Evolutionary conservation across 2,797 vertebrate species (phyloP), one percentile per base, ranked within the genome.

Genomic region (Acanthornis magna): DNA sequence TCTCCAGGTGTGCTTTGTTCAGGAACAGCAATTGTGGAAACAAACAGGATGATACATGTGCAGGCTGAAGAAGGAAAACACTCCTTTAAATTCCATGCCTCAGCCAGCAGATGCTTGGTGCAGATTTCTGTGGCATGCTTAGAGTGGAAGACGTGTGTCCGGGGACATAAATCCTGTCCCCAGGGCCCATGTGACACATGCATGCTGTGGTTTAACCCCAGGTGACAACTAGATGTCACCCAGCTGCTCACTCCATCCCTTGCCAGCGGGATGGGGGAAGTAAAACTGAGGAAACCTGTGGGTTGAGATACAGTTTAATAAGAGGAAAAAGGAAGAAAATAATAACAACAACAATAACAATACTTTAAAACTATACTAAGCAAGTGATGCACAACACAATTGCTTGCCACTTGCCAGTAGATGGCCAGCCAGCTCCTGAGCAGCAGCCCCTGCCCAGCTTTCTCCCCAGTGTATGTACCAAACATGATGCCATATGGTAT

Each of bases 351-450:
- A 45, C 10, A 58, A 18, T 36, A 17, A 18, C 20, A n/a, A 34
- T 38, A 38, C 38, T 43, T 43, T 8, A 63, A 75, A 79, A 25
- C 29, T 20, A 45, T 7, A 26, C 20, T 47, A 40, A 73, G 5
- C 14, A 40, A 53, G 29, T 18, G 20, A 34, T 45, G 30, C 40
- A 47, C 34, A 30, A 17, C 16, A 26, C 15, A 22, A 9, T 36
- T 54, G 10, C 21, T 67, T 47, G 34, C n/a, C 8, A 12, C n/a
- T 60, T 0, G 0, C 25, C 25, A 53, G 4, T 2, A 47, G 40
- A 61, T 34, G 68, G 25, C 53, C 6, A 40, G 30, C 30, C 47
- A 60, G 53, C 3, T 32, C 34, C 40, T 81, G 25, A 47, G 54
- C 17, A 67, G 34, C 17, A 34, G 47, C 12, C 42, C 17, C 30